phyloP scores from a whole-genome alignment of 2,113 vertebrate genomes.

The Hemiprocne comata region DNA sequence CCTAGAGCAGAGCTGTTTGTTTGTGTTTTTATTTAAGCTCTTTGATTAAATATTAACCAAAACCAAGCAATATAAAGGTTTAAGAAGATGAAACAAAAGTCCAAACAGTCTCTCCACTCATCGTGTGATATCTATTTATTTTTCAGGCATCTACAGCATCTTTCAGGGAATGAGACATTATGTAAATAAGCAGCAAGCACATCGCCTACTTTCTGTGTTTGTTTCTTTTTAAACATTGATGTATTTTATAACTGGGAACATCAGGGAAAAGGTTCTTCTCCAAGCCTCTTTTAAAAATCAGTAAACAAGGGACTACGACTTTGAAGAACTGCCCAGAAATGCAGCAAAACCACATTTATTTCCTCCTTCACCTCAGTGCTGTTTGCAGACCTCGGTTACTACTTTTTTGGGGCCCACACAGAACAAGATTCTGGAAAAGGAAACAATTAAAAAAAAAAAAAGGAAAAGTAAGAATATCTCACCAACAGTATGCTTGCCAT shows the following conservation, averaged over 20 bases:
- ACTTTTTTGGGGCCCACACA: neutral
- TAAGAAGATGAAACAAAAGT: neutral
- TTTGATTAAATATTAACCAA: neutral
- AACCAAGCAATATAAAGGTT: neutral
- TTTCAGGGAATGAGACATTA: neutral
- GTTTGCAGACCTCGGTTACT: neutral
- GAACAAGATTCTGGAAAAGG: neutral
- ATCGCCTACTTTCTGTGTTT: neutral
- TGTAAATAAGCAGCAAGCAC: neutral
- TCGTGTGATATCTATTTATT: neutral
- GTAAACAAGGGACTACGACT: neutral
- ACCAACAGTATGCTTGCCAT: conserved; percentile 88
- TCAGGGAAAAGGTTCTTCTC: neutral
- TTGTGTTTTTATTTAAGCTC: neutral
- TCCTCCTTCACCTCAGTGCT: neutral
- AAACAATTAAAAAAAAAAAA: neutral
- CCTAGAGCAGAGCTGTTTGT: neutral
- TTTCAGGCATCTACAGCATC: neutral
- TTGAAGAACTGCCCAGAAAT: neutral
- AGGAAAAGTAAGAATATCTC: conserved; percentile 48
- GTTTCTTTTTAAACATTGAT: neutral
- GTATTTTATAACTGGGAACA: neutral
- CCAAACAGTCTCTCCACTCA: neutral
- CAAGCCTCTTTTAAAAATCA: neutral
- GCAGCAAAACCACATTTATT: neutral